Evolutionary conservation across 37 sponge, comb jelly and placozoan species (phyloP).

Genomic region (Mnemiopsis leidyi): DNA sequence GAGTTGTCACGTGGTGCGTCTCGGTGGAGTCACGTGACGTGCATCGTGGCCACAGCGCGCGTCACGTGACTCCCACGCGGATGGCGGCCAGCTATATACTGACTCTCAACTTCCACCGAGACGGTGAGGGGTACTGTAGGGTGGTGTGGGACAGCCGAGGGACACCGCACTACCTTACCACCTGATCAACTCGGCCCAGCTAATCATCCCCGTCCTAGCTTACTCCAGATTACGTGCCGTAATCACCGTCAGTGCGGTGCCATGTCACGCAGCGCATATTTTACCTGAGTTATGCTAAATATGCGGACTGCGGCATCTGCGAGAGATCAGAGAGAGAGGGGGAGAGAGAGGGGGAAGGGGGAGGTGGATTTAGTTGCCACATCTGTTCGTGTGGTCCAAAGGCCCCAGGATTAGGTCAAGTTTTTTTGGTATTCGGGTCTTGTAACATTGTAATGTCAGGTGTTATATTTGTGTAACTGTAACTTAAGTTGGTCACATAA

Average conservation of each 20-base stretch:
- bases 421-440: too few species aligned
- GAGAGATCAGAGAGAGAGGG: too few species aligned
- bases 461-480: too few species aligned
- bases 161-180: neutral
- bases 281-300: neutral
- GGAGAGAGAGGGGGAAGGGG: too few species aligned
- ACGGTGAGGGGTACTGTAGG: neutral
- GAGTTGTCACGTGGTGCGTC: neutral
- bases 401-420: too few species aligned
- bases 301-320: too few species aligned
- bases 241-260: neutral
- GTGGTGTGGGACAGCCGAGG: neutral
- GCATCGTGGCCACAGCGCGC: neutral
- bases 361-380: too few species aligned
- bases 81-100: neutral
- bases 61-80: conserved; percentile 2
- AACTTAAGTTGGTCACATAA: too few species aligned
- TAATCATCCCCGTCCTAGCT: neutral
- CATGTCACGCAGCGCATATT: neutral
- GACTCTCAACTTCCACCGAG: neutral
- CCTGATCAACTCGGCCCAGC: neutral
- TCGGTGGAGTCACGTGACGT: neutral
- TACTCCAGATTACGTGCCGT: neutral
- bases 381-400: too few species aligned
- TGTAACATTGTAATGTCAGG: too few species aligned